Evolutionary conservation across 2,888 invertebrate genomes (phyloP), one percentile per base, ranked within the genome.

Genomic region (Torymus aiolomorphi): DNA sequence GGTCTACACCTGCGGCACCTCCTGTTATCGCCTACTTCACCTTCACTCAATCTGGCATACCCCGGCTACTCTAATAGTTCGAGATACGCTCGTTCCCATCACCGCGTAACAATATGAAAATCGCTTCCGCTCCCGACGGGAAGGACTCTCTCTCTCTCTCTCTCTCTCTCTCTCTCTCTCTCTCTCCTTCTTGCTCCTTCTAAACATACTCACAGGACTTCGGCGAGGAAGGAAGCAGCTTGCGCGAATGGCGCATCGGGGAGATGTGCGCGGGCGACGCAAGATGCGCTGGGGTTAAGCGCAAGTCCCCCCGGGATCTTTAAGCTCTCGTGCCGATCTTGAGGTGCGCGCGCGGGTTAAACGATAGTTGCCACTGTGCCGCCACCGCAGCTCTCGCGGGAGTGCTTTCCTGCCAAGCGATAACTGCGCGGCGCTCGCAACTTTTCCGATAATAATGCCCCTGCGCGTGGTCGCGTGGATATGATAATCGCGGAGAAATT

Each of bases 371-470:
- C 52, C 12, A 24, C 66, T 11, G n/a, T 42, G 65, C 18, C 1
- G 49, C 62, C 52, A 20, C 31, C 57, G 51, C 52, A 81, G 80
- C 67, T 70, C 83, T 83, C 83, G 79, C 82, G 84, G 84, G 84
- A 84, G 78, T 74, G 78, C 82, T 84, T 83, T 80, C 63, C 80
- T 73, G 71, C 80, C 42, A 83, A 84, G 83, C 85, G 84, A 84
- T 85, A 84, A 84, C 84, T 84, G 82, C 81, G 42, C 49, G 52
- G 24, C 20, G 57, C 42, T 18, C 18, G 24, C 63, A 85, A 85
- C 84, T 84, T 85, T 84, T 82, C 83, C 83, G 82, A 84, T 84
- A 83, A 85, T 83, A 83, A 84, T 84, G 77, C 80, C 79, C 1
- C 24, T 31, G 31, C 31, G 61, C 51, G 61, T 12, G 59, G 20